Evolutionary conservation across 2,797 vertebrate species (phyloP).

Genomic region (Thaleichthys pacificus): DNA sequence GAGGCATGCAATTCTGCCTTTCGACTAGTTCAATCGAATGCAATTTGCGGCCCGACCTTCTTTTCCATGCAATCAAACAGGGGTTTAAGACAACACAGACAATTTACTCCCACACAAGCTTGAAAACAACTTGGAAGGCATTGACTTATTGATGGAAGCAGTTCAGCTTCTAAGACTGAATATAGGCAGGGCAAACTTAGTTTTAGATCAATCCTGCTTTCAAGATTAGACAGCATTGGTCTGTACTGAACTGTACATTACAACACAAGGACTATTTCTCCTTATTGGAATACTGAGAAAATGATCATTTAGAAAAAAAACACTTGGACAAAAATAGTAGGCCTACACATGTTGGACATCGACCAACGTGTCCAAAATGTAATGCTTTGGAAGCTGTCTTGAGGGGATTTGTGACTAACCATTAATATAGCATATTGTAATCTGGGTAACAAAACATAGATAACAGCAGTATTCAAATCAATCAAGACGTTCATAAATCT

Average conservation of each 20-base stretch:
- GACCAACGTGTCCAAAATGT: background rate
- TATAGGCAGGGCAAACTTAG: background rate
- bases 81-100: background rate
- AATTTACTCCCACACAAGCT: background rate
- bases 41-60: conserved; percentile 4
- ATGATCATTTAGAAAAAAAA: background rate
- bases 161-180: background rate
- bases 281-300: background rate
- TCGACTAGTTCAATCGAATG: background rate
- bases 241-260: no score
- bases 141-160: background rate
- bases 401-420: background rate
- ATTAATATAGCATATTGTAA: background rate
- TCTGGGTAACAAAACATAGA: no score
- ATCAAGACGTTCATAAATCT: conserved; percentile 3
- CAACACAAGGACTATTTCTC: no score
- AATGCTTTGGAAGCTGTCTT: background rate
- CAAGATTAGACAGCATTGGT: no score
- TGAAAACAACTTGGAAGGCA: conserved; percentile 5
- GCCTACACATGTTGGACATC: background rate
- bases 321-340: no score
- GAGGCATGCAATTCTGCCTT: conserved; percentile 6
- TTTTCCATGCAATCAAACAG: conserved; percentile 6
- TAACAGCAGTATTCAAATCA: conserved; percentile 15
- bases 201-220: background rate